phyloP scores from a whole-genome alignment of 2,888 invertebrate genomes.

The Leptinotarsa rubiginosa region DNA sequence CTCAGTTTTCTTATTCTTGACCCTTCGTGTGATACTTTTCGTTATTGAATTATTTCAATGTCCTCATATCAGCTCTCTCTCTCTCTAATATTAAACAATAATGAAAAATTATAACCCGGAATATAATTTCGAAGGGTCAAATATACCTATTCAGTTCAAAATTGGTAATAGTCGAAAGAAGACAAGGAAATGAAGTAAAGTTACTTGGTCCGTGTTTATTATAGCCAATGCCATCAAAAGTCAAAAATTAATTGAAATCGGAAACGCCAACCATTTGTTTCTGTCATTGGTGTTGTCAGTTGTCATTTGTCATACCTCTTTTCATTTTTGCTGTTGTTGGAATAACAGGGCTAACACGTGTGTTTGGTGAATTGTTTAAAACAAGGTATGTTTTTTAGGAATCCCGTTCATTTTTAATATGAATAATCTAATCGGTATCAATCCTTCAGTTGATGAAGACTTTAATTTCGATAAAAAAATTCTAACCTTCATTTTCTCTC shows the following conservation, averaged over 20 bases:
- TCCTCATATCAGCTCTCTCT: too few species aligned
- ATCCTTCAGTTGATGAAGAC: too few species aligned
- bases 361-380: slow-evolving; percentile 10
- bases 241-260: slow-evolving; percentile 19
- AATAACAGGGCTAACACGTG: slow-evolving; percentile 32
- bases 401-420: not conserved
- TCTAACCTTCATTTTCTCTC: not conserved
- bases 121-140: too few species aligned
- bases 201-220: not conserved
- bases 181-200: too few species aligned
- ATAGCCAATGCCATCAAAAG: not conserved
- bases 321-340: slow-evolving; percentile 27
- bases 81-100: too few species aligned
- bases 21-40: too few species aligned
- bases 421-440: too few species aligned
- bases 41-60: too few species aligned
- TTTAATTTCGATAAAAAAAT: not conserved
- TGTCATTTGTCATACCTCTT: not conserved
- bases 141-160: too few species aligned
- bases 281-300: slow-evolving; percentile 18
- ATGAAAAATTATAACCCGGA: too few species aligned
- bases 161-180: too few species aligned
- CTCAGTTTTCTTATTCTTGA: too few species aligned
- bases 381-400: slow-evolving; percentile 3
- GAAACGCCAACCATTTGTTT: slow-evolving; percentile 34